phyloP scores from a whole-genome alignment of 2,797 vertebrate genomes.

The Valencia hispanica region DNA sequence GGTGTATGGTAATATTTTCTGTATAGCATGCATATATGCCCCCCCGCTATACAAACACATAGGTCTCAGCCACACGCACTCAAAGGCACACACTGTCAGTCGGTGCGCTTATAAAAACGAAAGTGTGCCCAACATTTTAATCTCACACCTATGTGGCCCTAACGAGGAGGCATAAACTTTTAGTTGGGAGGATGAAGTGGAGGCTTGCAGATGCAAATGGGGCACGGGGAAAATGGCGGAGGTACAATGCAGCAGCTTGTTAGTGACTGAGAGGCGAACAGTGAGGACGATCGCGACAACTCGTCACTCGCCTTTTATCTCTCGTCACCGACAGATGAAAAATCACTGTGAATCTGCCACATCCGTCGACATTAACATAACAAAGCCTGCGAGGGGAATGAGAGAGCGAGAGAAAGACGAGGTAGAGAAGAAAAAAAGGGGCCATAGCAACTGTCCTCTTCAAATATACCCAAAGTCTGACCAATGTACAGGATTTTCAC shows the following conservation, averaged over 20 bases:
- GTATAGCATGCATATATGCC: conserved; percentile 48
- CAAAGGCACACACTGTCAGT: conserved; percentile 4
- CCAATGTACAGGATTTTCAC: conserved; percentile 46
- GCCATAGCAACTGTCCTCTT: conserved; percentile 73
- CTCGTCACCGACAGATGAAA: conserved; percentile 94
- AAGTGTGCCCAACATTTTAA: conserved; percentile 80
- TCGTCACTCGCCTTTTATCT: conserved; percentile 99
- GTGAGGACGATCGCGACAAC: conserved; percentile 97
- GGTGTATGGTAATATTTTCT: conserved; percentile 65
- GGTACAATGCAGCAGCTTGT: conserved; percentile 96
- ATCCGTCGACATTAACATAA: conserved; percentile 99
- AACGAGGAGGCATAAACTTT: conserved; percentile 83
- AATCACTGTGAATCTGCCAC: conserved; percentile 98
- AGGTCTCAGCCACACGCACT: conserved; percentile 14
- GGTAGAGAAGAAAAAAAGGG: conserved; percentile 54
- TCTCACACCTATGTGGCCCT: conserved; percentile 77
- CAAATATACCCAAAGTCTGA: conserved; percentile 75
- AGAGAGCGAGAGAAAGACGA: conserved; percentile 70
- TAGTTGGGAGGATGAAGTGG: conserved; percentile 76
- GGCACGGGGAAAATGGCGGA: conserved; percentile 88
- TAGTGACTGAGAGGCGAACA: conserved; percentile 96
- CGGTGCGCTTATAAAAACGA: conserved; percentile 62
- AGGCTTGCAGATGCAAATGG: conserved; percentile 88
- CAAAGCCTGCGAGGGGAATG: conserved; percentile 92
- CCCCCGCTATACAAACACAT: conserved; percentile 36